These are phyloP conservation scores for Lysandra coridon DNA, from an alignment of 2,888 invertebrate species.

Conservation along the genomic window DNA sequence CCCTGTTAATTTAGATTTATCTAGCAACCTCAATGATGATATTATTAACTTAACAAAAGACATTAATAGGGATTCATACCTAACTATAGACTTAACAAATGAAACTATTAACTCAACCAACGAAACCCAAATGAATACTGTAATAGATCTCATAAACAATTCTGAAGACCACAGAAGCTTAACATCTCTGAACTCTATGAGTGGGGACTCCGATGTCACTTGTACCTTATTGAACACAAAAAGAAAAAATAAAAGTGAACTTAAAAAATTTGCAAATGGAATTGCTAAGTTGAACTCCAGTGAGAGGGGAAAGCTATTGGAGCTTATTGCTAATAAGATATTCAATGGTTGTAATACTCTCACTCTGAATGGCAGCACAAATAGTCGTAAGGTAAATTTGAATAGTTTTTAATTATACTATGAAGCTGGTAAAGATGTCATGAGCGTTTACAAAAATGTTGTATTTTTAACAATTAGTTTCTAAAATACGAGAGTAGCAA, in stretches of 20 bases:
- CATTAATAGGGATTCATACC: slow-evolving; percentile 57
- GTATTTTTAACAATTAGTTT: no score
- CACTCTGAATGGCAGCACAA: slow-evolving; percentile 41
- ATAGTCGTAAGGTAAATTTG: slow-evolving; percentile 49
- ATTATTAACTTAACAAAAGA: slow-evolving; percentile 53
- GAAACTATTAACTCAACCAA: slow-evolving; percentile 42
- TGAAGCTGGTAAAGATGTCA: background rate
- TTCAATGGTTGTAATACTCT: slow-evolving; percentile 58
- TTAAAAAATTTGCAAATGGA: slow-evolving; percentile 56
- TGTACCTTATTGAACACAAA: slow-evolving; percentile 51
- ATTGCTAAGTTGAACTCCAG: slow-evolving; percentile 55
- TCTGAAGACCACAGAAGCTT: slow-evolving; percentile 52
- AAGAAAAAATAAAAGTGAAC: slow-evolving; percentile 43
- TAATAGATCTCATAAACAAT: slow-evolving; percentile 56
- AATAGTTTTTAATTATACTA: background rate
- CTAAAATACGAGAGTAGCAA: no score
- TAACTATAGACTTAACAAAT: slow-evolving; percentile 67
- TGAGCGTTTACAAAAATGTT: no score
- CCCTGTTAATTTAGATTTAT: slow-evolving; percentile 35
- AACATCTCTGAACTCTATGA: slow-evolving; percentile 50
- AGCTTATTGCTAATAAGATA: slow-evolving; percentile 60
- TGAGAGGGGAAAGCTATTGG: slow-evolving; percentile 59
- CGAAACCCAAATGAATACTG: slow-evolving; percentile 42
- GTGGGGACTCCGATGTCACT: slow-evolving; percentile 61
- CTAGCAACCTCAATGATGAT: slow-evolving; percentile 45